phyloP scores from a whole-genome alignment of 2,113 vertebrate genomes.

The Protobothrops flavoviridis region DNA sequence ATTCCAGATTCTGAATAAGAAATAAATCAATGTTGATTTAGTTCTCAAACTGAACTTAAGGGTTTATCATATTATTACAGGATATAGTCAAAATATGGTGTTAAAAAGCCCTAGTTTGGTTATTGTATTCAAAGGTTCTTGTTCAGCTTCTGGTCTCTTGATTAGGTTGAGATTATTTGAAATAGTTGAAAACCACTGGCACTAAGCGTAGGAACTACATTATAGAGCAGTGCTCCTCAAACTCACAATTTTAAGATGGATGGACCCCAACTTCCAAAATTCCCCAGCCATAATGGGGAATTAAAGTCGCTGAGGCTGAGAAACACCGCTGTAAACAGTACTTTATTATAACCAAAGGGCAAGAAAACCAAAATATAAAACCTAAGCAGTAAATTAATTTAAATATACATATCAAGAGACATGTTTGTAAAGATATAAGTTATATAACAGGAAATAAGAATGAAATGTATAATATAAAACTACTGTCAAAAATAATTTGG shows the following conservation, averaged over 20 bases:
- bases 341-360: background rate
- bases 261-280: background rate
- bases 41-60: background rate
- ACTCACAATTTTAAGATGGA: background rate
- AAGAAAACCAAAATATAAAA: background rate
- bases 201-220: background rate
- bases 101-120: background rate
- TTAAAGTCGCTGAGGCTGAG: background rate
- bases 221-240: background rate
- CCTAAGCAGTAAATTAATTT: background rate
- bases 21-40: background rate
- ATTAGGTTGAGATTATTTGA: background rate
- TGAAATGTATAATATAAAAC: background rate
- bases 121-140: background rate
- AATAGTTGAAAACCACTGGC: background rate
- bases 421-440: background rate
- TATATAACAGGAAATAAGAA: background rate
- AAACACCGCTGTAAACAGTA: background rate
- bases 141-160: background rate
- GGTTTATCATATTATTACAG: background rate
- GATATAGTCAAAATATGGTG: background rate
- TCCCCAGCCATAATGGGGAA: background rate
- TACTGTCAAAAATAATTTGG: background rate
- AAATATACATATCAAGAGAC: background rate
- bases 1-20: background rate